Percentiles rank a stretch among this genome's conserved stretches.
Evolutionary conservation across 2,888 invertebrate genomes (phyloP).

Genomic region (Aplocera efformata): DNA sequence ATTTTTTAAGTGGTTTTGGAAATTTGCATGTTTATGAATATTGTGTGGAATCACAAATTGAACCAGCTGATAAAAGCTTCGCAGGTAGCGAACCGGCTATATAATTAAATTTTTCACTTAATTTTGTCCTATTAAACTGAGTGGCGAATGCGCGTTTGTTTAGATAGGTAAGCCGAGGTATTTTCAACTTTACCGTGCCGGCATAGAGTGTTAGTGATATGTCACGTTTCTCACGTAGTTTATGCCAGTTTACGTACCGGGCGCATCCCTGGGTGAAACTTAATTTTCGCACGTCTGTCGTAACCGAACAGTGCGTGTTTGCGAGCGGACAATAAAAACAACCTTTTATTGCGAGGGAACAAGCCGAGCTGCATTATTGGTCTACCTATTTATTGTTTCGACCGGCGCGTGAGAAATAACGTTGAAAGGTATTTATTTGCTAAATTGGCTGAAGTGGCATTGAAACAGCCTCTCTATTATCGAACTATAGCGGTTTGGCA

Average conservation of each 20-base stretch:
- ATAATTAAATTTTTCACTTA: conserved; percentile 44
- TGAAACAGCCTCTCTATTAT: no score
- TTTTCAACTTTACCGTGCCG: conserved; percentile 21
- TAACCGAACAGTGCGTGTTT: conserved; percentile 47
- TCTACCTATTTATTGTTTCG: conserved; percentile 30
- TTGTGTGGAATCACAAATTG: conserved; percentile 16
- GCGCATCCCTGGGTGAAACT: conserved; percentile 40
- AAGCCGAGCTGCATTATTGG: conserved; percentile 37
- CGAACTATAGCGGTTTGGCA: no score
- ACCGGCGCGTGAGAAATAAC: conserved; percentile 15
- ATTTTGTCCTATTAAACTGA: conserved; percentile 38
- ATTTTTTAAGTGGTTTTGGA: conserved; percentile 9
- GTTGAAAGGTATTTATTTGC: conserved; percentile 2
- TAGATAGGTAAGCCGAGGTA: conserved; percentile 11
- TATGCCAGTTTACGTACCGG: conserved; percentile 13
- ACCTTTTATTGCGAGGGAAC: conserved; percentile 41
- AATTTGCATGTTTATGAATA: conserved; percentile 18
- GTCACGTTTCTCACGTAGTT: conserved; percentile 4
- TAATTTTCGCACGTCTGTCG: conserved; percentile 45
- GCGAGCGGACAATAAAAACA: conserved; percentile 48
- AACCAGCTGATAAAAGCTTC: conserved; percentile 18
- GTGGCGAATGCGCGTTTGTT: conserved; percentile 26
- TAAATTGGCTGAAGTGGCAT: neutral
- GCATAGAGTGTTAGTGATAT: conserved; percentile 20
- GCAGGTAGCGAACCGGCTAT: conserved; percentile 28